These are phyloP conservation scores for Acromyrmex charruanus DNA, from an alignment of 1,140 invertebrate species.

Conservation along the genomic window DNA sequence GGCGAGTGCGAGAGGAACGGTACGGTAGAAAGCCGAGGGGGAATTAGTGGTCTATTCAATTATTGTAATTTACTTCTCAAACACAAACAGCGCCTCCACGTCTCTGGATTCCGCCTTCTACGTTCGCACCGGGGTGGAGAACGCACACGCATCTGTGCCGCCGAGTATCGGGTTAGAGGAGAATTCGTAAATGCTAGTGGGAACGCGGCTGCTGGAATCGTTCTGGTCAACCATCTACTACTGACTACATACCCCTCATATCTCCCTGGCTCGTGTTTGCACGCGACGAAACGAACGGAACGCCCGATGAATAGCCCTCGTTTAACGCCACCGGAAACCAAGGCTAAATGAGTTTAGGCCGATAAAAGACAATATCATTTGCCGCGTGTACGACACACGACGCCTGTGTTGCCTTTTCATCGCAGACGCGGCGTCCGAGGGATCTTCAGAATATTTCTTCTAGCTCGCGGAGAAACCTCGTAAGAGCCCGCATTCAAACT, in stretches of 20 bases:
- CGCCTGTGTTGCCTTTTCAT: conserved; percentile 26
- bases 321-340: conserved; percentile 70
- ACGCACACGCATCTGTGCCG: conserved; percentile 16
- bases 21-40: conserved; percentile 68
- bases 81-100: conserved; percentile 81
- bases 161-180: conserved; percentile 9
- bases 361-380: conserved; percentile 48
- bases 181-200: conserved; percentile 49
- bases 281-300: conserved; percentile 58
- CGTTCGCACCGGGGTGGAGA: not conserved
- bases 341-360: conserved; percentile 68
- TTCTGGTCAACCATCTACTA: conserved; percentile 6
- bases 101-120: conserved; percentile 43
- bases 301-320: conserved; percentile 71
- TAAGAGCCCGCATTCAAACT: conserved; percentile 32
- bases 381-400: conserved; percentile 33
- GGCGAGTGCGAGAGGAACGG: conserved; percentile 7
- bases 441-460: conserved; percentile 22
- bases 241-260: not conserved
- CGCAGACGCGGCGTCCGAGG: not conserved
- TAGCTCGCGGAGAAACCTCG: not conserved
- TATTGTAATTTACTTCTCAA: conserved; percentile 86
- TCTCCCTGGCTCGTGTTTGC: conserved; percentile 41
- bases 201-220: not conserved
- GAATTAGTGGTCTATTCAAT: conserved; percentile 86